Evolutionary conservation across 2,888 invertebrate species (phyloP), one percentile per base, ranked within the genome.

Genomic region (Dichetophora obliterata): DNA sequence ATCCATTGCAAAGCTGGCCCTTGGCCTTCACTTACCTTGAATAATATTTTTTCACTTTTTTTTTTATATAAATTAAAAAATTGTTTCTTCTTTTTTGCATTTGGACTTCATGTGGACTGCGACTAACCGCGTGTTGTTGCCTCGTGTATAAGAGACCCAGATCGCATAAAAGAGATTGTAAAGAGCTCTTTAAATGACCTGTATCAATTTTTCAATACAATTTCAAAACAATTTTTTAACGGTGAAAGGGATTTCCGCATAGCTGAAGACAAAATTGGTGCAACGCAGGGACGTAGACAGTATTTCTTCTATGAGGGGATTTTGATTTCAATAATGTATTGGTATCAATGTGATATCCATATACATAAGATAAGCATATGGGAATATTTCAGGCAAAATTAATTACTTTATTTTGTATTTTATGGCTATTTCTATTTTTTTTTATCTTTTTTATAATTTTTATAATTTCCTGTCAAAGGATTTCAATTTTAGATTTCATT

Each of bases 11-110:
- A 84, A 85, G 84, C n/a, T 75, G 75, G 72, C 86, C 88, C 88
- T 88, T 88, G 88, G 88, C 88, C 88, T 88, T 88, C 88, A 86
- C 83, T 88, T 84, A 87, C 88, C 88, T 88, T 88, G 88, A 86
- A 86, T 85, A 82, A 81, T 80, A 66, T 50, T 48, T 50, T 34
- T 61, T 59, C 48, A 3, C 0, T 61, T 34, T 68, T 59, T 14
- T 19, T 59, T 34, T 59, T 68, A 16, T 34, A 59, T 19, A 4
- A 48, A 37, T 54, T 37, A 37, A 54, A 52, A 43, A 37, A 31
- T 66, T 74, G 77, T 80, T 80, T 80, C 74, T 77, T 79, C 77
- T 70, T 72, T 80, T 77, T 72, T 24, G 1, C 48, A 48, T 61
- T 72, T 59, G 24, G 71, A 37, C 31, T 6, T 31, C 54, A 22